These are phyloP conservation scores for Palloptera scutellata DNA, from an alignment of 2,888 invertebrate genomes.

Conservation along the genomic window DNA sequence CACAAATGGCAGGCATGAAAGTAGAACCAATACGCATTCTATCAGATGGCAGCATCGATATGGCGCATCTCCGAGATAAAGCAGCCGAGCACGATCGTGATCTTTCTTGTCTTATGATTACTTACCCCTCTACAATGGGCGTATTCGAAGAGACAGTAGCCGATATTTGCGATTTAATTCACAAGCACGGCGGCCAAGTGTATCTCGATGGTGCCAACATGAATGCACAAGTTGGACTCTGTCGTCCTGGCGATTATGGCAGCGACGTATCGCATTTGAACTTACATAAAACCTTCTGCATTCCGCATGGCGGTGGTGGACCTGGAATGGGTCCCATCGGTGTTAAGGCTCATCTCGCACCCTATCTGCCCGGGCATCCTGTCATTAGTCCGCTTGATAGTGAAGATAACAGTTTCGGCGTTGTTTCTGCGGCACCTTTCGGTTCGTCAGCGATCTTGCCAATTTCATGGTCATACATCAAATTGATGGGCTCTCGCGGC, in stretches of 20 bases:
- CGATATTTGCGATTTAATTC: constrained; percentile 91
- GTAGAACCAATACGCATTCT: constrained; percentile 88
- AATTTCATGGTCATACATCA: constrained; percentile 98
- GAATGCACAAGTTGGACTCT: constrained; percentile 98
- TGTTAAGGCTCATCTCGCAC: constrained; percentile 93
- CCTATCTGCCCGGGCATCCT: constrained; percentile 95
- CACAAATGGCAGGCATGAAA: constrained; percentile 98
- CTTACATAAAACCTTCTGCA: constrained; percentile 98
- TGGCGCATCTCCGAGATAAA: constrained; percentile 84
- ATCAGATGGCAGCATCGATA: constrained; percentile 89
- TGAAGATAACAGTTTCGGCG: constrained; percentile 77
- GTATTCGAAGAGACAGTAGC: constrained; percentile 95
- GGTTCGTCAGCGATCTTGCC: constrained; percentile 98
- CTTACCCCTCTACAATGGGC: constrained; percentile 98
- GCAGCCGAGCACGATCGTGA: constrained; percentile 78
- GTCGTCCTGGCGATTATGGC: constrained; percentile 98
- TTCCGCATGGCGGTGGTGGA: constrained; percentile 98
- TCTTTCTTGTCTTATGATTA: constrained; percentile 96
- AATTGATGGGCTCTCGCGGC: constrained; percentile 95
- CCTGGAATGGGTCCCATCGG: constrained; percentile 99
- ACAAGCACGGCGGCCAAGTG: constrained; percentile 94
- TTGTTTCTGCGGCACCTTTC: constrained; percentile 95
- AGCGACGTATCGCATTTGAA: constrained; percentile 99
- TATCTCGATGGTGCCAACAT: constrained; percentile 99
- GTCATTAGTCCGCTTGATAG: constrained; percentile 77